Base-by-base conservation (phyloP, 2,113 vertebrate species). In the Mobula birostris region DNA sequence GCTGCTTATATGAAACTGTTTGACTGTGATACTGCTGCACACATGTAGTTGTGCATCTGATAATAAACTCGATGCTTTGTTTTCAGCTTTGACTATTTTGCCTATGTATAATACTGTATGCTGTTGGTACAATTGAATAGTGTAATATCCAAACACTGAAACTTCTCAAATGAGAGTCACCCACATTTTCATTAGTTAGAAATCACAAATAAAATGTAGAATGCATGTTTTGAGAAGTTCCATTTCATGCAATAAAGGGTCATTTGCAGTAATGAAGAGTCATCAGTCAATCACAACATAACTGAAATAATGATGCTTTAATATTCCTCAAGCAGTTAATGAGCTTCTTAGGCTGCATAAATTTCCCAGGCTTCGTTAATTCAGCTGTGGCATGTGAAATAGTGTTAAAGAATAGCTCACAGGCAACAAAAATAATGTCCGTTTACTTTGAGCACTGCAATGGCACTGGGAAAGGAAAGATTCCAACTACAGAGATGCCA, bases 301-400 rank as follows among this genome's bases (percentile, higher is more conserved):
- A 88, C 85, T 63, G 63, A 14, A 90, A 90, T 66, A 90, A 90
- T 90, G 85, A 90, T 88, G 12, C 85, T n/a, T 32, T 90, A 90
- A 66, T 63, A 66, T 15, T 90, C 29, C 85, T 90, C 85, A 90
- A 90, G 85, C 61, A 90, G 58, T 12, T 90, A 90, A 90, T 90
- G 85, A 90, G 85, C 61, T 90, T 66, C 29, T 32, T 63, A 63
- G 85, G 58, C 58, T 63, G 58, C 58, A 88, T 88, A 63, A n/a
- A 88, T 88, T 63, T 88, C 58, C 85, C 27, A 32, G n/a, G 58
- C 61, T 88, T 63, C 29, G 85, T 63, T 88, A 88, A 66, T 88
- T 88, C 85, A 32, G 58, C 85, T 88, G 58, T 88, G 61, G 58
- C 29, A 6, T n/a, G 29, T 29, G 6, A 14, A 87, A 61, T n/a